Evolutionary conservation across 2,797 vertebrate species (phyloP).

Genomic region (Rhynchonycteris naso): DNA sequence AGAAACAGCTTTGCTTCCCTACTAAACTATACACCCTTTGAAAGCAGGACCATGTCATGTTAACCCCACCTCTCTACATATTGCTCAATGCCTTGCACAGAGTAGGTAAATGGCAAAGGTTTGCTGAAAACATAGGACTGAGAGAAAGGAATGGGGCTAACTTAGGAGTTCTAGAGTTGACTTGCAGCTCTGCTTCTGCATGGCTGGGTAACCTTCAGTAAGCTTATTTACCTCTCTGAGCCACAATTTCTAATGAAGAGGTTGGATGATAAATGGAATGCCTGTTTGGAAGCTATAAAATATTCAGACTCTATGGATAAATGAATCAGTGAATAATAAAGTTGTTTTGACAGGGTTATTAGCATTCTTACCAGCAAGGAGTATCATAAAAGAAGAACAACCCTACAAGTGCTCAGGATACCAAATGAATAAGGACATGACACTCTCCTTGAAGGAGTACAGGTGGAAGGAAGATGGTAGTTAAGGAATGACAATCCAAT

Average conservation of each 20-base stretch:
- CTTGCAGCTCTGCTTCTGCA: neutral
- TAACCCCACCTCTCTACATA: neutral
- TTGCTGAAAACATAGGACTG: neutral
- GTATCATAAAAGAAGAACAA: neutral
- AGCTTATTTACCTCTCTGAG: neutral
- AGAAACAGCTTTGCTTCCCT: neutral
- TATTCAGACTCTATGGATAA: neutral
- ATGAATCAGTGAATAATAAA: neutral
- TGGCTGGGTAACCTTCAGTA: neutral
- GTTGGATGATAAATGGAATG: neutral
- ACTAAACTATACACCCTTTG: neutral
- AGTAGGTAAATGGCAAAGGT: neutral
- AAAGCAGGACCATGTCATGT: neutral
- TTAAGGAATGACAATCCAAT: neutral
- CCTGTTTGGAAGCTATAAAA: neutral
- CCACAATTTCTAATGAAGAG: neutral
- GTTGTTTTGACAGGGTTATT: neutral
- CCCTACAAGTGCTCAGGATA: neutral
- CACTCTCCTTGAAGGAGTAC: neutral
- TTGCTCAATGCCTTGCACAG: neutral
- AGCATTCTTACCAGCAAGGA: neutral
- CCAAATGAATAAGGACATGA: neutral
- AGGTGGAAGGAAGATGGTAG: neutral
- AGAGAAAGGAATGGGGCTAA: neutral
- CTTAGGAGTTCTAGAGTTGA: neutral